Evolutionary conservation across 2,797 vertebrate species (phyloP).

Genomic region (Falco cherrug): DNA sequence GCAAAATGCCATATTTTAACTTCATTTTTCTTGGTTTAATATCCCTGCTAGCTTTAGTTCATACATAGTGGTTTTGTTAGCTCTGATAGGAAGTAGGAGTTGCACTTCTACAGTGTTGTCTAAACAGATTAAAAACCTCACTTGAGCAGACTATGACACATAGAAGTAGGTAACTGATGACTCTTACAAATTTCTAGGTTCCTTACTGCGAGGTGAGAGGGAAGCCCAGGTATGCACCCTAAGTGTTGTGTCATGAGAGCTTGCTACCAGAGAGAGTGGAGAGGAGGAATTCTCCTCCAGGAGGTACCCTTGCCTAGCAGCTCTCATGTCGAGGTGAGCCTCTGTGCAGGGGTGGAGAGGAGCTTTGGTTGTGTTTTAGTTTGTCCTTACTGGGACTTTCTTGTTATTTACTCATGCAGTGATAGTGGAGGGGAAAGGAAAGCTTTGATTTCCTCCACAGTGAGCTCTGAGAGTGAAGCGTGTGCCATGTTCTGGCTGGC

Average conservation of each 20-base stretch:
- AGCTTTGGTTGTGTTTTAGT: not conserved
- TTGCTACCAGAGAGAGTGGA: not conserved
- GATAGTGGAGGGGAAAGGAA: accelerated
- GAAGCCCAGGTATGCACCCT: not conserved
- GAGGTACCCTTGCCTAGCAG: not conserved
- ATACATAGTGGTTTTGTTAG: not conserved
- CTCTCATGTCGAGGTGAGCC: not conserved
- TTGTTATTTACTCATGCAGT: not conserved
- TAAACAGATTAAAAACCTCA: not conserved
- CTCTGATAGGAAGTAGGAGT: not conserved
- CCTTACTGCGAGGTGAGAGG: not conserved
- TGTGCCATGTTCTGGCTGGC: not conserved
- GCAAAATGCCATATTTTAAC: not conserved
- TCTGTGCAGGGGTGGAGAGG: not conserved
- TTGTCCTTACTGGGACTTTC: not conserved
- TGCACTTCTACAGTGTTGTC: accelerated
- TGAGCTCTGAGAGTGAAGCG: not conserved
- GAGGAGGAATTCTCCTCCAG: not conserved
- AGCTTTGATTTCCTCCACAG: not conserved
- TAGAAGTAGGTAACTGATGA: not conserved
- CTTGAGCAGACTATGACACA: not conserved
- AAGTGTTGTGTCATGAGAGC: accelerated
- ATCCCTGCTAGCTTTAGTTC: not conserved
- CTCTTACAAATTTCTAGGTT: not conserved
- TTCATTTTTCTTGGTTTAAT: not conserved